Conservation (phyloP, 1,140 invertebrate species). For the Drosophila saltans region DNA sequence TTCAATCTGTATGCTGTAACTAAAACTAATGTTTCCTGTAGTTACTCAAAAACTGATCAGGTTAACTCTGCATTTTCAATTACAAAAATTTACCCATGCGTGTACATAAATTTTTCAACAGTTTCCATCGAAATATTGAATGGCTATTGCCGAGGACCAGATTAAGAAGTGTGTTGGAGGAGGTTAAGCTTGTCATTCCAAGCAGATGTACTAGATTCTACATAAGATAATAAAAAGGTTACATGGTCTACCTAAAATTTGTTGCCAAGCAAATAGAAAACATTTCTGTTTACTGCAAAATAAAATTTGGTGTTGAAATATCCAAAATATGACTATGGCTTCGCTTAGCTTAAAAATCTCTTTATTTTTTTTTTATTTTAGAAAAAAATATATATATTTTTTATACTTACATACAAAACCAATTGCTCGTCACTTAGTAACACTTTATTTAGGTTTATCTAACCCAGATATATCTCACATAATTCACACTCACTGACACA, state of each 20-base stretch:
- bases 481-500: slow-evolving; percentile 25
- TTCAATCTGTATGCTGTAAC: slow-evolving; percentile 34
- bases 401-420: background rate
- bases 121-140: slow-evolving; percentile 46
- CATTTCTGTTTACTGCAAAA: too few relatives aligned
- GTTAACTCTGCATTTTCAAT: slow-evolving; percentile 64
- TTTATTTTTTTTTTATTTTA: too few relatives aligned
- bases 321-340: too few relatives aligned
- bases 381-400: too few relatives aligned
- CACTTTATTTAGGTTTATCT: background rate
- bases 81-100: slow-evolving; percentile 61
- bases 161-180: background rate
- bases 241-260: too few relatives aligned
- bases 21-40: slow-evolving; percentile 44
- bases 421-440: slow-evolving; percentile 5
- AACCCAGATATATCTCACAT: slow-evolving; percentile 13
- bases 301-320: too few relatives aligned
- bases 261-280: too few relatives aligned
- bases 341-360: too few relatives aligned
- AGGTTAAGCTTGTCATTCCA: background rate
- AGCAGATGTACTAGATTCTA: too few relatives aligned
- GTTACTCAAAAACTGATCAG: slow-evolving; percentile 47
- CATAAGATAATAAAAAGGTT: too few relatives aligned
- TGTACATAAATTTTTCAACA: slow-evolving; percentile 66
- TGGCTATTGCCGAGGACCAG: background rate